Evolutionary conservation across 2,797 vertebrate genomes (phyloP), one percentile per base, ranked within the genome.

Genomic region (Leptodactylus fallax): DNA sequence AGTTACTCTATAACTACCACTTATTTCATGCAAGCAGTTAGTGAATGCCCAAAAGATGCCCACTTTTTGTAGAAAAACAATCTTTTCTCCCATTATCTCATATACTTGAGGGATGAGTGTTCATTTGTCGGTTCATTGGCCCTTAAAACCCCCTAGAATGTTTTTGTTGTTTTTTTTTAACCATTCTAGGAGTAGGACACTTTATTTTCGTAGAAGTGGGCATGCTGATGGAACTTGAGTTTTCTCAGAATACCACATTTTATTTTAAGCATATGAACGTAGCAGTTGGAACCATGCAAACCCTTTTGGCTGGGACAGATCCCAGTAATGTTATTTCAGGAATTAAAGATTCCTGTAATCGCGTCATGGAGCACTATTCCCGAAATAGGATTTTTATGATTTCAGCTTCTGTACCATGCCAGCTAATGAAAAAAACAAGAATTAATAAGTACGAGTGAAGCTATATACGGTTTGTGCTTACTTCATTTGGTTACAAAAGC

Each of bases 351-450:
- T 86, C 88, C 79, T 82, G 79, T 67, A 86, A 78, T 89, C 21
- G 21, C 84, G 84, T 89, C 88, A 89, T 89, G 84, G 88, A 86
- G 71, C 45, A 82, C 49, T 86, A 71, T 60, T 89, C 79, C 58
- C 14, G 23, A 86, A 86, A 86, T 86, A 89, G 84, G 79, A 81
- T 60, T 74, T 85, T 77, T 89, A 89, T 89, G 88, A 89, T 89
- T 89, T 86, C 84, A 86, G 56, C 79, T 61, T n/a, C 72, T 65
- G 10, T 23, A 16, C 56, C n/a, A 86, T 89, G 79, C 84, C 61
- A 83, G 61, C 71, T 89, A 69, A 86, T 71, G 23, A 36, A 76
- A 86, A 83, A 83, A 79, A 67, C 12, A 47, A 25, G 25, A 19
- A 27, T 17, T 77, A 87, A 36, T 60, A 71, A 77, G 72, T 56